Evolutionary conservation across 1,140 invertebrate species (phyloP), one percentile per base, ranked within the genome.

Genomic region (Doryteuthis pealeii): DNA sequence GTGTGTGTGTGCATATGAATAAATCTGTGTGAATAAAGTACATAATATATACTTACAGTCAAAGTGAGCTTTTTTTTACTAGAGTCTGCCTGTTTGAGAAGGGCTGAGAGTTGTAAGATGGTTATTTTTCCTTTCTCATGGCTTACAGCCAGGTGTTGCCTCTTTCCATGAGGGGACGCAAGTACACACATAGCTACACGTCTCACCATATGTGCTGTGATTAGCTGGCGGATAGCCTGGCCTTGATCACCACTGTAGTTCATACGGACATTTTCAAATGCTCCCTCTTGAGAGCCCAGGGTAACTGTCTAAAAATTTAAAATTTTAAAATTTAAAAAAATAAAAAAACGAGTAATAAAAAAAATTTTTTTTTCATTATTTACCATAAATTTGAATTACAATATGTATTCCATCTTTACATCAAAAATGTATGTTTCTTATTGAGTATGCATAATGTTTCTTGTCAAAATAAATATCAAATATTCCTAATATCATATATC

Each of bases 261-360:
- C 94, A 98, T 97, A 71, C 95, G 90, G 0, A 99, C 96, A 89
- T 99, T 99, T 88, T 99, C 97, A 89, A 99, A 98, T 0, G 96
- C 96, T 2, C 96, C 96, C 89, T 99, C 97, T 89, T 98, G 96
- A 0, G 96, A 98, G n/a, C 96, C 94, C 82, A 93, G 84, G 5
- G 92, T 94, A 12, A 93, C 86, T 22, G 85, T 85, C 86, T 87
- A 77, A 43, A 81, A 73, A 33, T 33, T 40, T 40, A 40, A 40
- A 40, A 40, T n/a, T n/a, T n/a, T n/a, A n/a, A n/a, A n/a, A n/a
- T n/a, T n/a, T n/a, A n/a, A n/a, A n/a, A n/a, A n/a, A n/a, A n/a
- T n/a, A n/a, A n/a, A n/a, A n/a, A n/a, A n/a, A n/a, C n/a, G n/a
- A n/a, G n/a, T n/a, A n/a, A n/a, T n/a, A n/a, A n/a, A n/a, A n/a